A percentile compares a stretch with the other conserved stretches of the same genome.
Evolutionary conservation across 2,797 vertebrate genomes (phyloP).

Genomic region (Periophthalmus magnuspinnatus): DNA sequence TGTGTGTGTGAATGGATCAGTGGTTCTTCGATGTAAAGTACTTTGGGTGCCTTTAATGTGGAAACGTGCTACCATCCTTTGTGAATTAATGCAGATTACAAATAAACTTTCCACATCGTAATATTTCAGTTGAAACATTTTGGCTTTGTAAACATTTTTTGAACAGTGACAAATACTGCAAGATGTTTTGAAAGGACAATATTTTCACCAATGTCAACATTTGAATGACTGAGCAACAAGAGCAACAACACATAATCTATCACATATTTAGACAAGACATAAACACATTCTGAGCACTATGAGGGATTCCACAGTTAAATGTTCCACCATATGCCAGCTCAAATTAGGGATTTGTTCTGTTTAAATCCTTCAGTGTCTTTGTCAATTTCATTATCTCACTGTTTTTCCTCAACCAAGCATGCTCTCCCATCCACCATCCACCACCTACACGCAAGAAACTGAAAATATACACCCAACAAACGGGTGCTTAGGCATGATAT

Average conservation of each 20-base stretch:
- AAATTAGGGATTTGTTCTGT: slow-evolving; percentile 38
- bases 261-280: slow-evolving; percentile 2
- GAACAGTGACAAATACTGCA: neutral
- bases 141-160: neutral
- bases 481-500: slow-evolving; percentile 39
- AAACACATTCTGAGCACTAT: neutral
- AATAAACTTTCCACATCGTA: no score
- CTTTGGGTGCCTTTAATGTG: no score
- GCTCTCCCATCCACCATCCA: slow-evolving; percentile 15
- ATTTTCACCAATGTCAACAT: neutral
- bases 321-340: slow-evolving; percentile 12
- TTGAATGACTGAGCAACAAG: slow-evolving; percentile 5
- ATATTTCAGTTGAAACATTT: neutral
- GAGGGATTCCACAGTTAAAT: neutral
- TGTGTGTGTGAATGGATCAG: no score
- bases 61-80: no score
- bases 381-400: slow-evolving; percentile 26
- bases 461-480: slow-evolving; percentile 33
- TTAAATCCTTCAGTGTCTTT: slow-evolving; percentile 17
- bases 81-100: no score
- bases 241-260: slow-evolving; percentile 13
- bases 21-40: no score
- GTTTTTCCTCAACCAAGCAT: slow-evolving; percentile 12
- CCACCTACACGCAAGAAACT: slow-evolving; percentile 1
- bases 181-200: neutral